Percentiles rank a stretch among this genome's conserved stretches.
Conservation (phyloP, 2,113 vertebrate species). For the Falco punctatus region DNA sequence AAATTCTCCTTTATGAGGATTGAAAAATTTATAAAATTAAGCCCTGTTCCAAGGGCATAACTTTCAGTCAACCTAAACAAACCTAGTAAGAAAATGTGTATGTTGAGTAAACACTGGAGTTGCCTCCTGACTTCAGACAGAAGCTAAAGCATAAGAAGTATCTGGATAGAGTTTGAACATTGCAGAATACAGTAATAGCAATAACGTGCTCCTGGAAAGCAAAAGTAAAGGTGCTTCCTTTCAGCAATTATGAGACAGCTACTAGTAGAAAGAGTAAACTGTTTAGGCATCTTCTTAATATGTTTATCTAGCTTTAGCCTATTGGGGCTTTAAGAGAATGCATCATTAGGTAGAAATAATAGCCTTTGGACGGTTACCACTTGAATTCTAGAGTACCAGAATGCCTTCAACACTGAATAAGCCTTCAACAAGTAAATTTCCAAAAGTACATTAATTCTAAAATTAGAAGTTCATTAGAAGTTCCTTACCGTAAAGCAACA, state of each 20-base stretch:
- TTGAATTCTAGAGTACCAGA: not conserved
- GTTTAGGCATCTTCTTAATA: not conserved
- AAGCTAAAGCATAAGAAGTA: not conserved
- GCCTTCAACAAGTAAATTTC: not conserved
- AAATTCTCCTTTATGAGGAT: not conserved
- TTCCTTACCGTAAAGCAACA: constrained; percentile 78
- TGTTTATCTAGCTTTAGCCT: not conserved
- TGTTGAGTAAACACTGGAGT: not conserved
- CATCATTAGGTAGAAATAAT: not conserved
- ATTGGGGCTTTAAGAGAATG: not conserved
- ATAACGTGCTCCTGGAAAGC: not conserved
- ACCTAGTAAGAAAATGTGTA: not conserved
- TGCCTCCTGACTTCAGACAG: not conserved
- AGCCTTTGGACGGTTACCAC: not conserved
- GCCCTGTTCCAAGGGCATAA: not conserved
- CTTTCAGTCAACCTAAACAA: not conserved
- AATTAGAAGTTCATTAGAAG: not conserved
- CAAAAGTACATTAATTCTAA: not conserved
- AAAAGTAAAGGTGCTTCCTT: not conserved
- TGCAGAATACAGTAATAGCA: not conserved
- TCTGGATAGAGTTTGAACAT: not conserved
- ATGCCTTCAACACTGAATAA: not conserved
- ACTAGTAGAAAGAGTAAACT: not conserved
- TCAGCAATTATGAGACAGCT: not conserved
- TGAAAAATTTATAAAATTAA: not conserved